Conservation (phyloP, 2,888 invertebrate species). For the Platycnemis pennipes region DNA sequence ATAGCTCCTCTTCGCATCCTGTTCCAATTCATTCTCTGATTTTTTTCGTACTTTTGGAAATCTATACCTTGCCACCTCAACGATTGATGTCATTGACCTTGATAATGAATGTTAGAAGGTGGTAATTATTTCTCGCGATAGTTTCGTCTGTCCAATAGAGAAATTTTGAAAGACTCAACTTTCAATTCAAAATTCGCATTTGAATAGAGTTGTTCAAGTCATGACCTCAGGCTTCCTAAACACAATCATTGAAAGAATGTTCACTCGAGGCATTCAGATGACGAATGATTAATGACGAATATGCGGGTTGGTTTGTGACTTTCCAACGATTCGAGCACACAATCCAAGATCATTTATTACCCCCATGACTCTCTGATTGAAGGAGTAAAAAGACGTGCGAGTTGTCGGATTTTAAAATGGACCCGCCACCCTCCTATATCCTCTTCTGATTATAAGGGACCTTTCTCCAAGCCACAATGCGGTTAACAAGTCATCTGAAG, state of each 20-base stretch:
- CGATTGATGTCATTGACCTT: not conserved
- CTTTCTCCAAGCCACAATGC: no score
- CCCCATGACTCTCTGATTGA: not conserved
- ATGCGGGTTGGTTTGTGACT: not conserved
- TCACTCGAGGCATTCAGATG: not conserved
- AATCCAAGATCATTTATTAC: not conserved
- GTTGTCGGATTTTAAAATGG: not conserved
- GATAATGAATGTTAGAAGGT: not conserved
- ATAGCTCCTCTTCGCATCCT: not conserved
- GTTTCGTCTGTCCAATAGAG: not conserved
- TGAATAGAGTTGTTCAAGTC: no score
- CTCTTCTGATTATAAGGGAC: no score
- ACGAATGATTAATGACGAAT: not conserved
- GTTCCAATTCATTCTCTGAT: not conserved
- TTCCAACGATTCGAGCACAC: not conserved
- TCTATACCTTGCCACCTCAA: not conserved
- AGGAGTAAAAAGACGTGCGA: no score
- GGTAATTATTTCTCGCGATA: not conserved
- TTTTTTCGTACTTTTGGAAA: not conserved
- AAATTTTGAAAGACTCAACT: not conserved
- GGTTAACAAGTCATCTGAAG: no score
- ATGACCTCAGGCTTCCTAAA: no score
- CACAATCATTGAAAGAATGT: not conserved
- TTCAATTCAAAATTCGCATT: not conserved
- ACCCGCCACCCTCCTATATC: no score